Evolutionary conservation across 2,888 invertebrate species (phyloP), one percentile per base, ranked within the genome.

Genomic region (Drosophila gaucha): DNA sequence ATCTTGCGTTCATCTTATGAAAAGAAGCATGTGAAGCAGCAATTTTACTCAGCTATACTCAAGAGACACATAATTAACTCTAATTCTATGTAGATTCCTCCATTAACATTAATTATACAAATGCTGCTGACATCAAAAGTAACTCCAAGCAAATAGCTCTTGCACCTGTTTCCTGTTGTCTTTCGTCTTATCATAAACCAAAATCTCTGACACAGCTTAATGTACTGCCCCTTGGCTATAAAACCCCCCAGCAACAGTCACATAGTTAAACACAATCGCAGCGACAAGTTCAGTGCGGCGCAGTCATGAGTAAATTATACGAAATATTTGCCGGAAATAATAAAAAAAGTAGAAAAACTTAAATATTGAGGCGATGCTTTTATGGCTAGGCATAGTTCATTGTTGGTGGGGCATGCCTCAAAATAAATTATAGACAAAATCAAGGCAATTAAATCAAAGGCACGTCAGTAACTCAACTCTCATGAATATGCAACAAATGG

Each of bases 391-490:
- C 62, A 57, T 49, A 64, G 43, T 58, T 41, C 26, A 36, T 35
- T 49, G 35, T 36, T 47, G 38, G 31, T 22, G 38, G 38, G 41
- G 51, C 24, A 59, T 47, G 79, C 59, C 62, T 73, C 59, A 63
- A 80, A 82, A 84, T 76, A 82, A 82, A 80, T 82, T 84, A 80
- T 80, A 74, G 64, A 65, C 74, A 71, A 77, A 83, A 82, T 82
- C 84, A 71, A 66, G 80, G 73, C 84, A 82, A 82, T 82, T 82
- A 83, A 83, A 82, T 83, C 83, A 83, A 85, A 82, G 80, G 67
- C 59, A 76, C 78, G 84, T 69, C 74, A 67, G 82, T 82, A 82
- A 82, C 70, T 82, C 78, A 82, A 84, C 72, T 80, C 84, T 80
- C 78, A 84, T 80, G 75, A 84, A 80, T 80, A 84, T 85, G 78